Evolutionary conservation across 2,888 invertebrate species (phyloP).

Genomic region (Drosophila neotestacea): DNA sequence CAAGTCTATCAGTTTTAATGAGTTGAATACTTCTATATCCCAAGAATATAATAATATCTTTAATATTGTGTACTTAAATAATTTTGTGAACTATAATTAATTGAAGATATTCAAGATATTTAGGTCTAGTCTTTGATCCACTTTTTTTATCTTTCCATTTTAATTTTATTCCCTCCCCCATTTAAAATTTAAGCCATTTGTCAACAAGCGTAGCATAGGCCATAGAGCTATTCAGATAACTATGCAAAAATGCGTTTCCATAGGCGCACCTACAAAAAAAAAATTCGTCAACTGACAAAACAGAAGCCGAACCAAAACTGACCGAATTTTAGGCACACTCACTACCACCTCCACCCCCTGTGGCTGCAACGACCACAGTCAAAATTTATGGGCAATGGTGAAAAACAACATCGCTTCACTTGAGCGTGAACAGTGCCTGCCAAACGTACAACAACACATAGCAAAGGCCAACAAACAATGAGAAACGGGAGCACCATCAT

Average conservation of each 20-base stretch:
- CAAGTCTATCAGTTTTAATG: no score
- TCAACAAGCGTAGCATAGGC: constrained; percentile 50
- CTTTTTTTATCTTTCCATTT: neutral
- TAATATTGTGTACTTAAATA: no score
- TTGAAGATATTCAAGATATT: no score
- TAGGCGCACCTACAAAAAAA: constrained; percentile 19
- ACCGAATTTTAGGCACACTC: constrained; percentile 38
- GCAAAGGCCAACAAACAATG: constrained; percentile 37
- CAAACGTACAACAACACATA: constrained; percentile 53
- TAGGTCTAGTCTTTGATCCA: constrained; percentile 20
- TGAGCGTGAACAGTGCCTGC: constrained; percentile 77
- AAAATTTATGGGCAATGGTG: constrained; percentile 73
- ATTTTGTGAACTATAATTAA: no score
- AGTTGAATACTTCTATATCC: no score
- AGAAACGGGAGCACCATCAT: constrained; percentile 17
- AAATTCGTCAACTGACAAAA: constrained; percentile 20
- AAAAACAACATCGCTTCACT: constrained; percentile 74
- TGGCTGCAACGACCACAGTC: constrained; percentile 46
- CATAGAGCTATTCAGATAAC: constrained; percentile 38
- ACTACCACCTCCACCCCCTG: neutral
- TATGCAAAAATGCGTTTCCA: constrained; percentile 58
- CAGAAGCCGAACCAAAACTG: constrained; percentile 23
- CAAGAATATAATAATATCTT: no score
- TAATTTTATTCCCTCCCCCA: constrained; percentile 2
- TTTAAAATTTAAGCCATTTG: constrained; percentile 66